Percentiles rank a stretch among this genome's conserved stretches.
phyloP scores from a whole-genome alignment of 1,140 invertebrate genomes.

The Polypedilum pembai region DNA sequence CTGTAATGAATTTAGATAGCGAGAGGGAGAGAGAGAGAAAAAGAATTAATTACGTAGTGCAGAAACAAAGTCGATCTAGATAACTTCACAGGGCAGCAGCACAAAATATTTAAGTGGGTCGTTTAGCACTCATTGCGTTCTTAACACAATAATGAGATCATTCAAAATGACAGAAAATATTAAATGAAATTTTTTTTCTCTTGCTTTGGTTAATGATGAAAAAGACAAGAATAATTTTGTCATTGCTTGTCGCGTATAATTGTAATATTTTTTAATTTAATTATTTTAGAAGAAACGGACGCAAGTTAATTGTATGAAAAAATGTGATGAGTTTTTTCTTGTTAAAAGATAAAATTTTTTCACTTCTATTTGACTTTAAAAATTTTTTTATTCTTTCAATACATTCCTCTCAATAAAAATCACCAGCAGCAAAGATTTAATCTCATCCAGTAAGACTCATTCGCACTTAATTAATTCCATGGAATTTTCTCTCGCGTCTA shows the following conservation, averaged over 20 bases:
- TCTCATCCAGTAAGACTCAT: background rate
- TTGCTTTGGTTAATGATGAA: background rate
- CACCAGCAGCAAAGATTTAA: too few relatives aligned
- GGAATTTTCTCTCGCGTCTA: background rate
- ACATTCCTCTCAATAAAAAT: too few relatives aligned
- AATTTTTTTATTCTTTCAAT: too few relatives aligned
- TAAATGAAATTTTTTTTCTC: background rate
- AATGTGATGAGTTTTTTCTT: too few relatives aligned
- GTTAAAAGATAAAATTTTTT: too few relatives aligned
- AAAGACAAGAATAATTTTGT: too few relatives aligned
- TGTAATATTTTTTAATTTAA: too few relatives aligned
- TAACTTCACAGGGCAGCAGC: background rate
- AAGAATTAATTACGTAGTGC: background rate
- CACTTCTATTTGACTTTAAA: too few relatives aligned
- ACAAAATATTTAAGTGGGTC: background rate
- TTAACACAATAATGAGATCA: conserved; percentile 18
- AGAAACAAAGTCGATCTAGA: background rate
- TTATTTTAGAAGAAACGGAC: too few relatives aligned
- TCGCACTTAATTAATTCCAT: conserved; percentile 12
- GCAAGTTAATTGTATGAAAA: too few relatives aligned
- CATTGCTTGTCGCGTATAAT: too few relatives aligned
- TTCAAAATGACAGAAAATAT: background rate
- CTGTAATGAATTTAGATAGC: too few relatives aligned
- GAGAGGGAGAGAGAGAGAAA: background rate
- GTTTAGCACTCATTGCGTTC: background rate